These are phyloP conservation scores for Eilema sororculum DNA, from an alignment of 2,888 invertebrate species.

Conservation along the genomic window DNA sequence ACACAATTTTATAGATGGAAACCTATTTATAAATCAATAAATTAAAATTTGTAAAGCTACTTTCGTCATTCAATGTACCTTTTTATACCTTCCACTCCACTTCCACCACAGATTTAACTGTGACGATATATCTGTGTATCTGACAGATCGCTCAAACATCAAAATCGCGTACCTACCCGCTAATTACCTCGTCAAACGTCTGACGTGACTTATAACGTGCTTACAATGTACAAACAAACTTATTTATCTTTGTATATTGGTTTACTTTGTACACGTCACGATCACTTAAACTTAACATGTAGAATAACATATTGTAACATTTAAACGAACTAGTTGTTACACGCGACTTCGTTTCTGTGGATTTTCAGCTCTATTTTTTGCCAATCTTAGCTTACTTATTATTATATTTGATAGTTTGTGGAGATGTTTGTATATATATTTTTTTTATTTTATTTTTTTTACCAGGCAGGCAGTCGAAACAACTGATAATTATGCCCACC, in stretches of 20 bases:
- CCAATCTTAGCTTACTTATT: not conserved
- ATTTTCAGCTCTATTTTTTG: not conserved
- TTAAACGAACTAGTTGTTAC: constrained; percentile 3
- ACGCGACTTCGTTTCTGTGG: not conserved
- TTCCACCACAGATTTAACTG: not conserved
- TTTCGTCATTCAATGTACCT: no score
- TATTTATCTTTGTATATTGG: constrained; percentile 12
- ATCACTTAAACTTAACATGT: constrained; percentile 30
- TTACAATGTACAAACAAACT: constrained; percentile 7
- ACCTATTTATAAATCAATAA: no score
- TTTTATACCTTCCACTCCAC: no score
- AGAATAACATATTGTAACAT: constrained; percentile 39
- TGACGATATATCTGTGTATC: not conserved
- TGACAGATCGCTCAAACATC: not conserved
- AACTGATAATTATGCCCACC: no score
- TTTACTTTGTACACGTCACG: constrained; percentile 29
- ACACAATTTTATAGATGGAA: no score
- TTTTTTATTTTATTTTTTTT: no score
- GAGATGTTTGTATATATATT: no score
- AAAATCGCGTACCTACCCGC: not conserved
- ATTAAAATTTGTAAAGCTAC: no score
- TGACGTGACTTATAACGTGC: constrained; percentile 6
- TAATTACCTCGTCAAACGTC: constrained; percentile 6
- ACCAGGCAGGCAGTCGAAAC: no score
- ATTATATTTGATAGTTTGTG: no score